Conservation (phyloP, 2,888 invertebrate genomes). For the Furcula furcula region DNA sequence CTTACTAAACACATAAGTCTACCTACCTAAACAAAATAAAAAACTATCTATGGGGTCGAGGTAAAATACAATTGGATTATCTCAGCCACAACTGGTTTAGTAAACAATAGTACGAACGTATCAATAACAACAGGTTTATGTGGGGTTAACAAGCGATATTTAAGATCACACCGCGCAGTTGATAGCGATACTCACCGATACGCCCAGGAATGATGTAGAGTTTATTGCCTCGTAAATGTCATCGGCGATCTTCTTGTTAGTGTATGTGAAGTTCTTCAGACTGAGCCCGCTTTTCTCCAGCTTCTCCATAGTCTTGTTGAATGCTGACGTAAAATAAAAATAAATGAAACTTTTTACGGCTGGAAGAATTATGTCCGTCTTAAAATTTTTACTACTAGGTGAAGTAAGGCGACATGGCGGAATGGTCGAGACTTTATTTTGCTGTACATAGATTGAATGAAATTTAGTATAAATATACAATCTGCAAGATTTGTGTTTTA, state of each 20-base stretch:
- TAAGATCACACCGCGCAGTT: constrained; percentile 11
- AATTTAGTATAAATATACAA: too few relatives aligned
- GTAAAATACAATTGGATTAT: too few relatives aligned
- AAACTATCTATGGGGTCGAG: too few relatives aligned
- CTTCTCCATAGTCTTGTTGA: constrained; percentile 97
- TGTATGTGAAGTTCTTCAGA: constrained; percentile 97
- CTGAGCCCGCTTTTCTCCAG: constrained; percentile 90
- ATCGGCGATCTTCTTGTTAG: constrained; percentile 95
- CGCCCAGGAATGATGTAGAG: constrained; percentile 98
- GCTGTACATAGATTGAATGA: neutral
- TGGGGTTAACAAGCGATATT: constrained; percentile 8
- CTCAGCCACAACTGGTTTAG: too few relatives aligned
- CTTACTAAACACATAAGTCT: too few relatives aligned
- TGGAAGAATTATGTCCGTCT: neutral
- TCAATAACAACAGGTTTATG: too few relatives aligned
- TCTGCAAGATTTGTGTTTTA: too few relatives aligned
- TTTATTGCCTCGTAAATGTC: constrained; percentile 99
- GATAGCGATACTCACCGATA: constrained; percentile 89
- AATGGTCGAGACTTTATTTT: neutral
- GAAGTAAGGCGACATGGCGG: neutral
- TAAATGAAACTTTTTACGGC: constrained; percentile 3
- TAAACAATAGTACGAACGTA: too few relatives aligned
- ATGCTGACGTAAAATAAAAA: constrained; percentile 80
- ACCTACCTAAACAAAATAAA: too few relatives aligned
- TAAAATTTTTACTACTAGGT: neutral